Evolutionary conservation across 2,113 vertebrate genomes (phyloP).

Genomic region (Chelonoidis abingdonii): DNA sequence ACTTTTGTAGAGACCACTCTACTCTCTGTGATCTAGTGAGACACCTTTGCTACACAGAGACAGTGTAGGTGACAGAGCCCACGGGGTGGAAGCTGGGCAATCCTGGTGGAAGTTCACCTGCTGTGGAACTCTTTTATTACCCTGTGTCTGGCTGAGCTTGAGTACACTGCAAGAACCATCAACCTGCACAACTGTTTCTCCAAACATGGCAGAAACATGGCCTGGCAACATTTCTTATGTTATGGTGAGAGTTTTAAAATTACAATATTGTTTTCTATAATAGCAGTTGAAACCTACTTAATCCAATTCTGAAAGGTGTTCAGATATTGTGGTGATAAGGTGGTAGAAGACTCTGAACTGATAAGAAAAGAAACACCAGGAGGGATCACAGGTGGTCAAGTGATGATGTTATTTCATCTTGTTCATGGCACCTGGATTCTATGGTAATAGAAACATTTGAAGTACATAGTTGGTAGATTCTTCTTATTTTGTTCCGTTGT

Average conservation of each 20-base stretch:
- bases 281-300: accelerated
- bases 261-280: accelerated
- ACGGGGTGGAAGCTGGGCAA: too few species aligned
- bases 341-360: neutral
- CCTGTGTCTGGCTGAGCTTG: neutral
- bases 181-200: accelerated
- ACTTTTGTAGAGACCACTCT: too few species aligned
- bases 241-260: accelerated
- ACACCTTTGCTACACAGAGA: too few species aligned
- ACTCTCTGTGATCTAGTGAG: too few species aligned
- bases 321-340: accelerated
- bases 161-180: neutral
- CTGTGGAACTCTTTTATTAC: too few species aligned
- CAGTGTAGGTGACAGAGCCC: too few species aligned
- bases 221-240: accelerated
- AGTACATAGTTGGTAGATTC: neutral
- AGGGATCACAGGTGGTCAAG: accelerated
- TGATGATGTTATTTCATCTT: too few species aligned
- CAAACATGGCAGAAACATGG: accelerated
- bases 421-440: too few species aligned
- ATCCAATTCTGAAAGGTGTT: accelerated
- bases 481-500: neutral
- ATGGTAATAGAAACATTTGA: too few species aligned
- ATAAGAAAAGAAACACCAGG: accelerated
- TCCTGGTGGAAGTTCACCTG: too few species aligned